These are phyloP conservation scores for Coccyzus lansbergi DNA, from an alignment of 2,797 vertebrate genomes.

Conservation along the genomic window DNA sequence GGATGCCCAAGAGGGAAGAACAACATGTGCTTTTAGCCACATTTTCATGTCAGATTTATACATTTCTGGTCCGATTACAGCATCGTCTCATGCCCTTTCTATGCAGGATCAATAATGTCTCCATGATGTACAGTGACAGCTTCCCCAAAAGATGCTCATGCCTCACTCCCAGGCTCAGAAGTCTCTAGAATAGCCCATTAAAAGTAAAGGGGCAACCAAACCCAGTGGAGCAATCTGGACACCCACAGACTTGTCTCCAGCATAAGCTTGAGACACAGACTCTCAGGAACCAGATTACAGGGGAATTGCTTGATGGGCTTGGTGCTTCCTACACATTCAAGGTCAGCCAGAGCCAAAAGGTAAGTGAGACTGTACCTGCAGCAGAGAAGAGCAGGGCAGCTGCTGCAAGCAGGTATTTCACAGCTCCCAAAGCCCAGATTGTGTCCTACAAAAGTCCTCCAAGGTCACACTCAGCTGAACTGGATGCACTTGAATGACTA, in stretches of 20 bases:
- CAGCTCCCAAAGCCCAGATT: neutral
- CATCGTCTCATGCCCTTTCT: neutral
- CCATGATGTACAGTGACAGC: accelerated
- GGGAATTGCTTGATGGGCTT: neutral
- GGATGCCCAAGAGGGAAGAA: neutral
- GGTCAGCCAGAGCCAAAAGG: neutral
- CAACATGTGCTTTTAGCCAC: neutral
- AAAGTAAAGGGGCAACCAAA: neutral
- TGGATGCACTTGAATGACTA: neutral
- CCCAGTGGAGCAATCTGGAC: neutral
- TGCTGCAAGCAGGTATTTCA: neutral
- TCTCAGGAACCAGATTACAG: neutral
- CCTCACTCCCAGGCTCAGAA: neutral
- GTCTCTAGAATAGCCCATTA: neutral
- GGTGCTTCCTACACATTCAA: neutral
- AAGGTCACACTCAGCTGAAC: neutral
- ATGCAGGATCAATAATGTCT: neutral
- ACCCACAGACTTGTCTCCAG: accelerated
- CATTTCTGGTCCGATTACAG: neutral
- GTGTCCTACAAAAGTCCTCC: neutral
- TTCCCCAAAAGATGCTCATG: neutral
- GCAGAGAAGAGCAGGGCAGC: neutral
- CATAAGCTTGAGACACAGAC: accelerated
- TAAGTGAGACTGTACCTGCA: neutral
- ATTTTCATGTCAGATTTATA: neutral